phyloP scores from a whole-genome alignment of 2,113 vertebrate genomes.

The Martes martes region DNA sequence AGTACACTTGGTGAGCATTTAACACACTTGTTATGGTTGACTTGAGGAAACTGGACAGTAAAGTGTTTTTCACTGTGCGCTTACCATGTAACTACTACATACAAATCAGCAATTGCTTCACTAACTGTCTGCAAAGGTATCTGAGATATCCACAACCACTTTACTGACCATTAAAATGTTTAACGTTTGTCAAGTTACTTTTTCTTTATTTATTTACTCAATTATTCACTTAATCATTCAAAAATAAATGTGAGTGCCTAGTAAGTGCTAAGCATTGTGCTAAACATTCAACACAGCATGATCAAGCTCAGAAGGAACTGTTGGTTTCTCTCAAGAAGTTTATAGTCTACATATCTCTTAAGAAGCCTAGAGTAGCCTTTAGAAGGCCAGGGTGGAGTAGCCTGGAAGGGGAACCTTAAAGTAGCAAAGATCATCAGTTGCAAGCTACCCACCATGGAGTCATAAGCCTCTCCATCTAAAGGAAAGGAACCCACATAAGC shows the following conservation, averaged over 20 bases:
- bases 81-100: background rate
- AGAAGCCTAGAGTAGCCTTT: background rate
- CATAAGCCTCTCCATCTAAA: constrained; percentile 29
- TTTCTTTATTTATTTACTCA: constrained; percentile 14
- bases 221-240: background rate
- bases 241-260: background rate
- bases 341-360: background rate
- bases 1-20: background rate
- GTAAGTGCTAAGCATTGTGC: background rate
- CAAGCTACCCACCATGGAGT: background rate
- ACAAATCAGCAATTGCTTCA: background rate
- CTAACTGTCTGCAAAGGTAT: background rate
- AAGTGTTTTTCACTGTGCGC: background rate
- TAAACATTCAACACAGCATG: background rate
- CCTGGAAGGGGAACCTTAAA: background rate
- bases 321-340: background rate
- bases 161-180: constrained; percentile 33
- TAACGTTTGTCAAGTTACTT: background rate
- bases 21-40: background rate
- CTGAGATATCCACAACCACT: background rate
- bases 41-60: background rate
- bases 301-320: background rate
- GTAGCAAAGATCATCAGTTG: background rate
- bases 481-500: constrained; percentile 53
- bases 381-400: background rate